phyloP scores from a whole-genome alignment of 2,888 invertebrate genomes.

The Augiades crinisus region DNA sequence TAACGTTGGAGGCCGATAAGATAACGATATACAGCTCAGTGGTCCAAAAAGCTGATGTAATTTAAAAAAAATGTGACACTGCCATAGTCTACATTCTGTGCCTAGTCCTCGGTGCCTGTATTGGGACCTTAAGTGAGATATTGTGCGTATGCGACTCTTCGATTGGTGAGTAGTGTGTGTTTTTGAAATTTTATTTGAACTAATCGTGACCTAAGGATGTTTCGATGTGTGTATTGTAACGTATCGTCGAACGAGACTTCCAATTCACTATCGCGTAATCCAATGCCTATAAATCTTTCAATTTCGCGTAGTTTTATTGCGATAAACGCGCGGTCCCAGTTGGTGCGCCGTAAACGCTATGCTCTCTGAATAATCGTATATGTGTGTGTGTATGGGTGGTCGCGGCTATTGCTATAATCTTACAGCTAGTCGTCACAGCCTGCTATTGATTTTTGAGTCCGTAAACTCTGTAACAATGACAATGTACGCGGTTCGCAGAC shows the following conservation, averaged over 20 bases:
- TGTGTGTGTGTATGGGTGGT: no score
- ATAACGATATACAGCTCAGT: constrained; percentile 33
- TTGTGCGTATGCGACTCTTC: constrained; percentile 1
- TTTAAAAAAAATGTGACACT: constrained; percentile 42
- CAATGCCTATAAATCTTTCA: constrained; percentile 27
- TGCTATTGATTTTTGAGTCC: constrained; percentile 25
- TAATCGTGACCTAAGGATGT: constrained; percentile 3
- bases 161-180: constrained; percentile 23
- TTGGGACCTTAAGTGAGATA: constrained; percentile 13
- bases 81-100: constrained; percentile 55
- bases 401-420: not conserved
- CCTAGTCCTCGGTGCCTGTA: constrained; percentile 34
- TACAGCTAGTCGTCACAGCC: not conserved
- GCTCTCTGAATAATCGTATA: no score
- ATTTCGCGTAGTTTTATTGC: constrained; percentile 28
- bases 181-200: not conserved
- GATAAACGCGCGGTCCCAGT: constrained; percentile 17
- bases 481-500: constrained; percentile 24
- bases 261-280: constrained; percentile 14
- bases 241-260: not conserved
- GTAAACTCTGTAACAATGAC: constrained; percentile 22
- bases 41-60: constrained; percentile 36
- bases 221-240: constrained; percentile 7
- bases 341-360: not conserved
- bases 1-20: constrained; percentile 51